A percentile compares a stretch with the other conserved stretches of the same genome.
These are phyloP conservation scores for Aplocera efformata DNA, from an alignment of 2,888 invertebrate genomes.

Conservation along the genomic window DNA sequence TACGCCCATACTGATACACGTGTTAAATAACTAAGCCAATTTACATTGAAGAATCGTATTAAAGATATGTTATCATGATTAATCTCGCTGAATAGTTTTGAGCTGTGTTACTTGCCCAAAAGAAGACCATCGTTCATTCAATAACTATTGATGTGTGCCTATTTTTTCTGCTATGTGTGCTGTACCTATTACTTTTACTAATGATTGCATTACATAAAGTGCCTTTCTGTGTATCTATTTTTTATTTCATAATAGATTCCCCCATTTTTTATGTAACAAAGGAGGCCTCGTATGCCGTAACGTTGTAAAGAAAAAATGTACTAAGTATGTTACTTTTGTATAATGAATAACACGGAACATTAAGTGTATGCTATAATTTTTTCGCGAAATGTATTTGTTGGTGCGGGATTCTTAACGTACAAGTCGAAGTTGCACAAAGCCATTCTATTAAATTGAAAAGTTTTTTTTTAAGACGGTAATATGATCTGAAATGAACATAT, in stretches of 20 bases:
- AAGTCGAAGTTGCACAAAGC: too few relatives aligned
- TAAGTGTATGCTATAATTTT: too few relatives aligned
- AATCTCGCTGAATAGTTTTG: neutral
- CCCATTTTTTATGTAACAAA: constrained; percentile 13
- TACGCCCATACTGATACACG: too few relatives aligned
- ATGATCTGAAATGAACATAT: too few relatives aligned
- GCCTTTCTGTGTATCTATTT: constrained; percentile 27
- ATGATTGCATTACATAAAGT: constrained; percentile 26
- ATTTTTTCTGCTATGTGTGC: constrained; percentile 20
- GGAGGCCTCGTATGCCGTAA: neutral
- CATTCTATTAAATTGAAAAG: too few relatives aligned
- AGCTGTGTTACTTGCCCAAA: constrained; percentile 1
- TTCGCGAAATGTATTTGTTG: too few relatives aligned
- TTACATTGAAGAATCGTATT: too few relatives aligned
- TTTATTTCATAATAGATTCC: constrained; percentile 26
- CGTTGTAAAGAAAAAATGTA: constrained; percentile 4
- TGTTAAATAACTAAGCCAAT: too few relatives aligned
- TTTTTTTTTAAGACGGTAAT: too few relatives aligned
- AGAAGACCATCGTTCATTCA: constrained; percentile 6
- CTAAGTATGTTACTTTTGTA: neutral
- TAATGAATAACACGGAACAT: neutral
- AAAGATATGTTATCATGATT: too few relatives aligned
- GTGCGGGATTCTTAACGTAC: too few relatives aligned
- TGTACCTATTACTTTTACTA: constrained; percentile 16
- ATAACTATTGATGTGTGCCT: constrained; percentile 19